Evolutionary conservation across 2,113 vertebrate genomes (phyloP), one percentile per base, ranked within the genome.

Genomic region (Heteronetta atricapilla): DNA sequence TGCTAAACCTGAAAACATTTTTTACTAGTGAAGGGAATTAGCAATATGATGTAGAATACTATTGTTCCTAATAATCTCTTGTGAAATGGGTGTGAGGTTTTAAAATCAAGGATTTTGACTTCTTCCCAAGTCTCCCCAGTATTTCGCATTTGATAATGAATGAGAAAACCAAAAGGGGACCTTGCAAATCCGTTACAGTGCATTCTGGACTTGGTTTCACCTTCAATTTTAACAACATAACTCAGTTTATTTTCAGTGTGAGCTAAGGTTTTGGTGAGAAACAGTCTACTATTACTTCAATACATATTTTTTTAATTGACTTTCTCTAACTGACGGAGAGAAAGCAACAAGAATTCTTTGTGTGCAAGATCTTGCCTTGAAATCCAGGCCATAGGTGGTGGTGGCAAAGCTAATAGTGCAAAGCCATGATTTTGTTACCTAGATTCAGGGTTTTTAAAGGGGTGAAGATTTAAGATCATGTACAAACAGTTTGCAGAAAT

Each of bases 1-100:
- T 93, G 44, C 80, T 83, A 63, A 95, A 90, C 88, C 60, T 64
- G 60, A 93, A 90, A 84, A 64, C 42, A 20, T 84, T 95, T 87
- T 86, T 83, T 81, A 15, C 20, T 66, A 34, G 85, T 60, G 52
- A 83, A 90, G 85, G 68, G 62, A 95, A 93, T 29, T 56, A 94
- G 90, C 95, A 95, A 96, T 90, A 75, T 1, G 29, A 38, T 83
- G 68, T 91, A 56, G 68, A 78, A 83, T 70, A 20, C 38, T 68
- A 48, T 83, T 86, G 38, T 81, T 97, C 52, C 77, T 81, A 88
- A 88, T 83, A n/a, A 86, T 56, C 52, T 78, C 52, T 56, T 94
- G 88, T 60, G 94, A 77, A 88, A 84, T 81, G 86, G 13, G 11
- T 84, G 69, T 88, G 64, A 78, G 21, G 42, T 88, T 94, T 94